Conservation (phyloP, 2,888 invertebrate species). For the Dendrolimus houi region DNA sequence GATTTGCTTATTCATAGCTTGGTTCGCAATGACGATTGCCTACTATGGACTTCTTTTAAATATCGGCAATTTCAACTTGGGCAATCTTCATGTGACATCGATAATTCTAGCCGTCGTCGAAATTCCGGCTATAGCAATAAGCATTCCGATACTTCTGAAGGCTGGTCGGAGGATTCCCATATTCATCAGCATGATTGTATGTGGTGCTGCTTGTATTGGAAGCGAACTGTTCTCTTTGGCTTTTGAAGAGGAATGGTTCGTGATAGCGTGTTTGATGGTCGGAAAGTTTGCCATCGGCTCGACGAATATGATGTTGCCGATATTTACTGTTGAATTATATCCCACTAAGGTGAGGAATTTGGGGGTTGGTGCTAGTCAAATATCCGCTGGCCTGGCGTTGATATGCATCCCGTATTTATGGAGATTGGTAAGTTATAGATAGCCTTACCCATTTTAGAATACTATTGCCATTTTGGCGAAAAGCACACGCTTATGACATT, state of each 20-base stretch:
- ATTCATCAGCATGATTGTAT: slow-evolving; percentile 80
- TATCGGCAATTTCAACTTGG: slow-evolving; percentile 82
- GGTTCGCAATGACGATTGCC: slow-evolving; percentile 86
- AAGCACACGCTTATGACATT: no score
- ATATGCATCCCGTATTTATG: slow-evolving; percentile 88
- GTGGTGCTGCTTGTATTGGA: slow-evolving; percentile 83
- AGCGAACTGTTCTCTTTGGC: slow-evolving; percentile 73
- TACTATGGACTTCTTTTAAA: slow-evolving; percentile 87
- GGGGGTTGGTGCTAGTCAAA: slow-evolving; percentile 85
- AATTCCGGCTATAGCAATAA: slow-evolving; percentile 85
- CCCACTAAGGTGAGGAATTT: slow-evolving; percentile 83
- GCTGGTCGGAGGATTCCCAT: slow-evolving; percentile 84
- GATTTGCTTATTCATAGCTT: slow-evolving; percentile 81
- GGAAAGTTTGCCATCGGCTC: slow-evolving; percentile 88
- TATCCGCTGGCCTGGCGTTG: slow-evolving; percentile 84
- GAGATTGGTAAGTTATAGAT: slow-evolving; percentile 77
- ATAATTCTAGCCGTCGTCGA: slow-evolving; percentile 86
- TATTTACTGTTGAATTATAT: slow-evolving; percentile 84
- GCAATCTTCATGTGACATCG: slow-evolving; percentile 84
- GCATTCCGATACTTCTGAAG: slow-evolving; percentile 84
- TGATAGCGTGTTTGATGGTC: slow-evolving; percentile 85
- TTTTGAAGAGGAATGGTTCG: slow-evolving; percentile 78
- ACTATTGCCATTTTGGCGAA: no score
- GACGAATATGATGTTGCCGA: slow-evolving; percentile 87
- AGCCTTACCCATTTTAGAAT: neutral